These are phyloP conservation scores for Drosophila meridiana DNA, from an alignment of 2,888 invertebrate species.

Conservation along the genomic window DNA sequence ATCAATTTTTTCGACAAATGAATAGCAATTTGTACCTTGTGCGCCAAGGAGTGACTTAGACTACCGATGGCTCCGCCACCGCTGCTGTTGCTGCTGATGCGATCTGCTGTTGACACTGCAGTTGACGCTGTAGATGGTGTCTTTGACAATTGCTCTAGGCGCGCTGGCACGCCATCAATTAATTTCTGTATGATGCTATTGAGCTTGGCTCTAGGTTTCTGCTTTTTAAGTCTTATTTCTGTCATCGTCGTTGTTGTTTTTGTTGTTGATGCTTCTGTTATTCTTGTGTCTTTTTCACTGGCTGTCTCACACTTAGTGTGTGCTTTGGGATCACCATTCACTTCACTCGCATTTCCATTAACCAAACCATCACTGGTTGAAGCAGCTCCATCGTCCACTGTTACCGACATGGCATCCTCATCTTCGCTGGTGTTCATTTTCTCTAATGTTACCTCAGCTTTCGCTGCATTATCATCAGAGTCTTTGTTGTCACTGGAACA, in stretches of 20 bases:
- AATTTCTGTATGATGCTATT: slow-evolving; percentile 84
- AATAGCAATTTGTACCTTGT: slow-evolving; percentile 58
- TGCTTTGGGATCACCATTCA: slow-evolving; percentile 50
- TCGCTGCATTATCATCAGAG: slow-evolving; percentile 14
- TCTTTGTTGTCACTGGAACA: slow-evolving; percentile 32
- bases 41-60: slow-evolving; percentile 65
- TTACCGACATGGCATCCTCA: slow-evolving; percentile 57
- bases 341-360: slow-evolving; percentile 51
- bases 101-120: slow-evolving; percentile 39
- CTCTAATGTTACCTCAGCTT: slow-evolving; percentile 58
- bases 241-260: slow-evolving; percentile 40
- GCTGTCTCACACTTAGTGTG: slow-evolving; percentile 42
- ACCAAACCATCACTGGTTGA: slow-evolving; percentile 18
- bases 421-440: slow-evolving; percentile 82
- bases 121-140: slow-evolving; percentile 56
- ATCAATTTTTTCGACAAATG: not conserved
- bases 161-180: slow-evolving; percentile 82
- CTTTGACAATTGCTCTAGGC: slow-evolving; percentile 79
- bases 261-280: slow-evolving; percentile 19
- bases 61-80: slow-evolving; percentile 66
- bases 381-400: slow-evolving; percentile 42
- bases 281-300: slow-evolving; percentile 17
- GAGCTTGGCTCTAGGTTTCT: slow-evolving; percentile 83
- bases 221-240: slow-evolving; percentile 83
- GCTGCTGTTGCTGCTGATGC: slow-evolving; percentile 50